Evolutionary conservation across 2,113 vertebrate genomes (phyloP).

Genomic region (Anolis sagrei): DNA sequence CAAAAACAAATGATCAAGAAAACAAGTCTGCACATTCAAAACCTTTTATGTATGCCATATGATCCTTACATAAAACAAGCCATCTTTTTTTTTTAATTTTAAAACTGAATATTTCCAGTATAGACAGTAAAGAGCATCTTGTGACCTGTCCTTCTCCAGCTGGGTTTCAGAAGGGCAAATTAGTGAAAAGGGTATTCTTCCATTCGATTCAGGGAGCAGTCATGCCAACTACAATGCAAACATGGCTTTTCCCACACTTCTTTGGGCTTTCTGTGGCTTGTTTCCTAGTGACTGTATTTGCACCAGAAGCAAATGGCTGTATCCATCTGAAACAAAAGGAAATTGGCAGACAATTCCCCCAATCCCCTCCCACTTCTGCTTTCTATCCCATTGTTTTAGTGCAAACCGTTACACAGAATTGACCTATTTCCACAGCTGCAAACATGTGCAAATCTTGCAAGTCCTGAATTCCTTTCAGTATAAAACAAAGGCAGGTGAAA

Average conservation of each 20-base stretch:
- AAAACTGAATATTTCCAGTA: neutral
- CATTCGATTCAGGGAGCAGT: slow-evolving; percentile 22
- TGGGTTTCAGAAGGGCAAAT: slow-evolving; percentile 8
- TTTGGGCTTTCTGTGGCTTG: neutral
- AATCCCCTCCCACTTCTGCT: neutral
- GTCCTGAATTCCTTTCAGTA: neutral
- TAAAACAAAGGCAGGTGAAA: neutral
- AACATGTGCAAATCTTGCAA: neutral
- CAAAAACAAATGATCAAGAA: neutral
- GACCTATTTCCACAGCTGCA: slow-evolving; percentile 9
- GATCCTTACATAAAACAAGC: neutral
- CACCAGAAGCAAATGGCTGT: slow-evolving; percentile 34
- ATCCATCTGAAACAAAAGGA: slow-evolving; percentile 42
- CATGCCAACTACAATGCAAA: slow-evolving; percentile 23
- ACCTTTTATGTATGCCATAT: too few relatives aligned
- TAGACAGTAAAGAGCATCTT: neutral
- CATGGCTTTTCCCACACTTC: slow-evolving; percentile 28
- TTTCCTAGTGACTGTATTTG: slow-evolving; percentile 38
- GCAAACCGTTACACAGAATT: slow-evolving; percentile 25
- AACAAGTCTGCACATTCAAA: neutral
- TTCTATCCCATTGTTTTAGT: neutral
- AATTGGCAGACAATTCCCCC: slow-evolving; percentile 25
- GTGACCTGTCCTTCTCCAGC: neutral
- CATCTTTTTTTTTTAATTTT: neutral
- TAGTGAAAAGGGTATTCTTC: neutral